These are phyloP conservation scores for Malachius bipustulatus DNA, from an alignment of 2,888 invertebrate genomes.

Conservation along the genomic window DNA sequence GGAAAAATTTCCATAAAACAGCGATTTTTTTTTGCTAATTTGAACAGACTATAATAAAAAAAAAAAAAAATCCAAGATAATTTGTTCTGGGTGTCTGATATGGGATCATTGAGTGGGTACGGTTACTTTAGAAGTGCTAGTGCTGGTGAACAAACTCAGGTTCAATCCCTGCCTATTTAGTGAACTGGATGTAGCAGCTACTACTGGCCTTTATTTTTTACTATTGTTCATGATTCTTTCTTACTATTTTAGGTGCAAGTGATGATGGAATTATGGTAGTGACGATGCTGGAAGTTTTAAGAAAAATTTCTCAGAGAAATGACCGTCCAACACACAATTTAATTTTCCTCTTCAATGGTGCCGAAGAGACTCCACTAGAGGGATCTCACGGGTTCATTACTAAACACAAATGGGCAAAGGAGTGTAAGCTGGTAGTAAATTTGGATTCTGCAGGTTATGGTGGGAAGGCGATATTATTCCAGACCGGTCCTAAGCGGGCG, in stretches of 20 bases:
- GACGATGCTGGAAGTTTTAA: constrained; percentile 3
- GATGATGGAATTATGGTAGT: background rate
- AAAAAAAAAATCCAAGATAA: too few species aligned
- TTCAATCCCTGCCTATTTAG: too few species aligned
- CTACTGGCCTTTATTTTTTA: too few species aligned
- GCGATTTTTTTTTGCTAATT: too few species aligned
- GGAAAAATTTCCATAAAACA: too few species aligned
- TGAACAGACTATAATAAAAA: too few species aligned
- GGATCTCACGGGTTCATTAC: background rate
- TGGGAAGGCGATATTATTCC: background rate
- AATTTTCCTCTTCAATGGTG: constrained; percentile 3
- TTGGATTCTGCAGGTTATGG: background rate
- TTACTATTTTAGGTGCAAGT: background rate
- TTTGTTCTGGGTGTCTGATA: too few species aligned
- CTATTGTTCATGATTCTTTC: too few species aligned
- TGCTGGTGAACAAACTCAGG: too few species aligned
- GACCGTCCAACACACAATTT: constrained; percentile 1
- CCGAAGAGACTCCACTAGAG: background rate
- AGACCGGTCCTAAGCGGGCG: background rate
- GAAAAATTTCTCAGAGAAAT: background rate
- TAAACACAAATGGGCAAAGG: constrained; percentile 1
- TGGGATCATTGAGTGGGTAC: too few species aligned
- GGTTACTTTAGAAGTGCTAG: too few species aligned
- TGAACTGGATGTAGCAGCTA: too few species aligned
- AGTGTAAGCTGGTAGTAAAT: background rate